Conservation (phyloP, 1,140 invertebrate genomes). For the Matsumurasca onukii region DNA sequence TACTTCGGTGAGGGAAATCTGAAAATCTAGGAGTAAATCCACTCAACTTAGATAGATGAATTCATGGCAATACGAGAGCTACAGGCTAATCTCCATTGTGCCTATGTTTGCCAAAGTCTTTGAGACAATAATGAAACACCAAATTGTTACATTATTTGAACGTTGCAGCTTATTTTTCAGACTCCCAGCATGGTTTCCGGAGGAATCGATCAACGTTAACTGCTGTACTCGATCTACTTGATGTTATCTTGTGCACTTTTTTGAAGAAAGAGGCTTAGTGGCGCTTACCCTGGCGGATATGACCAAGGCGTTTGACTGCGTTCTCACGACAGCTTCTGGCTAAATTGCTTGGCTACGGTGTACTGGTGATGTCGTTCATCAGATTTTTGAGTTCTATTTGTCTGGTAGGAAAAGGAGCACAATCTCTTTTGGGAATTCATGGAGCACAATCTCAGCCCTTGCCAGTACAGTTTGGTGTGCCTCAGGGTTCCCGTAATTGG, state of each 20-base stretch:
- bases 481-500: constrained; percentile 17
- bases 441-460: too few relatives aligned
- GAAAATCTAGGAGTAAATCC: too few relatives aligned
- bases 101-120: constrained; percentile 4
- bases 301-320: constrained; percentile 14
- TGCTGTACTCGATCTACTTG: background rate
- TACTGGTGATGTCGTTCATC: background rate
- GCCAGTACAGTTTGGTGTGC: background rate
- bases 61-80: too few relatives aligned
- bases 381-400: background rate
- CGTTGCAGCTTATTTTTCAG: background rate
- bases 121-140: constrained; percentile 9
- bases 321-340: too few relatives aligned
- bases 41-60: too few relatives aligned
- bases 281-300: background rate
- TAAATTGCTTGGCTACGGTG: too few relatives aligned
- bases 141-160: constrained; percentile 7
- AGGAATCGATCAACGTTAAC: constrained; percentile 3
- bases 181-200: constrained; percentile 14
- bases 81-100: background rate
- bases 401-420: too few relatives aligned
- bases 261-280: background rate
- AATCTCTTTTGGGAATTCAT: too few relatives aligned
- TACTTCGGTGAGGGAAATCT: too few relatives aligned
- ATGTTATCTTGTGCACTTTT: background rate